phyloP scores from a whole-genome alignment of 2,888 invertebrate species.

The Anagyrus pseudococci region DNA sequence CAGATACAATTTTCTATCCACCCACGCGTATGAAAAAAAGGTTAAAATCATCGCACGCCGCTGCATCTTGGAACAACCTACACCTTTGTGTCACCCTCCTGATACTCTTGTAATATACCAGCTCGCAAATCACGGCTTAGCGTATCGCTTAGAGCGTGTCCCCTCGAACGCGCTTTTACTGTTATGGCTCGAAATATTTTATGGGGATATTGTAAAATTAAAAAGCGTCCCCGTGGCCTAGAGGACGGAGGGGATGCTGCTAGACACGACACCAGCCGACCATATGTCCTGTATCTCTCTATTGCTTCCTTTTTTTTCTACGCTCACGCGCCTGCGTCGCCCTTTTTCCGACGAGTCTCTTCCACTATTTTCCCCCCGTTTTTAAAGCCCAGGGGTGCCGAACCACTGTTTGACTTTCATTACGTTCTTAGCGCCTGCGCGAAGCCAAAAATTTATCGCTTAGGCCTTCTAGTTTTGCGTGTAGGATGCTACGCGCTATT shows the following conservation, averaged over 20 bases:
- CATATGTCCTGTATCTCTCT: slow-evolving; percentile 45
- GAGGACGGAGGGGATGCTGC: not conserved
- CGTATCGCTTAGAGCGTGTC: slow-evolving; percentile 53
- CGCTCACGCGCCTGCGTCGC: no score
- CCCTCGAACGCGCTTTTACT: slow-evolving; percentile 52
- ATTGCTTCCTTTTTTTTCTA: slow-evolving; percentile 6
- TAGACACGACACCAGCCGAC: slow-evolving; percentile 35
- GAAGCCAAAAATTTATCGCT: slow-evolving; percentile 53
- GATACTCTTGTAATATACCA: no score
- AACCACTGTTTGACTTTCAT: slow-evolving; percentile 62
- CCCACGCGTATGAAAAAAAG: no score
- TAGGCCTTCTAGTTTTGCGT: no score
- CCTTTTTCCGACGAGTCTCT: slow-evolving; percentile 19
- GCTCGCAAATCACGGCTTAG: slow-evolving; percentile 60
- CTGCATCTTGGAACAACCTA: no score
- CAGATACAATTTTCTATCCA: no score
- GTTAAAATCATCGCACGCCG: no score
- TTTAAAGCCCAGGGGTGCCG: slow-evolving; percentile 48
- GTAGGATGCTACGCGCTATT: no score
- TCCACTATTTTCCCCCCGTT: slow-evolving; percentile 34
- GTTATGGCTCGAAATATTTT: slow-evolving; percentile 57
- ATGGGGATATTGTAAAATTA: slow-evolving; percentile 60
- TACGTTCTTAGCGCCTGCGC: slow-evolving; percentile 53
- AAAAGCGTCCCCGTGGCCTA: slow-evolving; percentile 46
- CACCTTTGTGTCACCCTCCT: no score